Base-by-base conservation (phyloP, 2,888 invertebrate genomes). In the Halictus quadricinctus region DNA sequence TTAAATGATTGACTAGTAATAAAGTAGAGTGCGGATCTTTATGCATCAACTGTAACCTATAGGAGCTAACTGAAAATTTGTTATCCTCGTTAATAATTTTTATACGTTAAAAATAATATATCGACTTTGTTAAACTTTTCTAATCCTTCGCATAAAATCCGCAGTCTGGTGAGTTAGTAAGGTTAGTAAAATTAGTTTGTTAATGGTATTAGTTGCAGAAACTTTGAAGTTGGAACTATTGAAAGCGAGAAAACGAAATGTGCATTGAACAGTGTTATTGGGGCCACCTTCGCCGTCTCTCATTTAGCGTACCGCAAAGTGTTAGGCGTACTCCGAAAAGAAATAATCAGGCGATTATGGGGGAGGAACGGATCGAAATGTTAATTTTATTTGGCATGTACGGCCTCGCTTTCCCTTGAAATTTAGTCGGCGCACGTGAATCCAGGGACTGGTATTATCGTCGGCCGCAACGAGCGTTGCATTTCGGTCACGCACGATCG, bases 401-500 rank as follows among this genome's bases (percentile, higher is more conserved):
- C 41, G 72, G 64, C 72, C 58, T 60, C 79, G 78, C 83, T 82
- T 88, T 36, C 85, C 79, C 81, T 79, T 48, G 76, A 72, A 88
- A 90, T 80, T 81, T 83, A 79, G 79, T 69, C 87, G 72, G 72
- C 6, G 46, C 76, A 80, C 80, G 84, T 81, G 83, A 81, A 88
- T 75, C 25, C 75, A 41, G 79, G 60, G 43, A 64, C 29, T 29
- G n/a, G 79, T 60, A 90, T 90, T 88, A 90, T 89, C 85, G 83
- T 83, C 77, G 84, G 80, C 77, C 60, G 70, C 85, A 83, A 84
- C 82, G 87, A 88, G 80, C 88, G 77, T 73, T 72, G 87, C 89
- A 89, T 90, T 88, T 90, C 80, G 89, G 89, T 91, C 90, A 92
- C 92, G 91, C 89, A 89, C 90, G 90, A 91, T 91, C 91, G 89